phyloP scores from a whole-genome alignment of 1,140 invertebrate species.

The Papilio dardanus region DNA sequence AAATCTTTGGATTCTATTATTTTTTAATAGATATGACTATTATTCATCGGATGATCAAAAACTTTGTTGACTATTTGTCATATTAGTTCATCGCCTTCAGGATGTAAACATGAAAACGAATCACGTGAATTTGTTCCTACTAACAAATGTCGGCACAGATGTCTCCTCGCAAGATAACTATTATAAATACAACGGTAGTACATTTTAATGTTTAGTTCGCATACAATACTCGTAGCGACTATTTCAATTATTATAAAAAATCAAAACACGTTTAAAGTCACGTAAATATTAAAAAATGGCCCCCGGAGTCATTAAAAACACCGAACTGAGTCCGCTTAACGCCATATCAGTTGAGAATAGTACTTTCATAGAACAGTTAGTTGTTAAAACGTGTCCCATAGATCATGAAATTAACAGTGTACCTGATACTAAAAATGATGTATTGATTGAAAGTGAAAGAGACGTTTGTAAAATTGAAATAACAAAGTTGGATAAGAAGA shows the following conservation, averaged over 20 bases:
- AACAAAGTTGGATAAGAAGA: constrained; percentile 54
- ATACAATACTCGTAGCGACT: constrained; percentile 42
- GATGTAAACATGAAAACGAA: background rate
- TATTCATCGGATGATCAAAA: background rate
- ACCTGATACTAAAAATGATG: constrained; percentile 20
- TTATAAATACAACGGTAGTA: constrained; percentile 71
- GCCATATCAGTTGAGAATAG: constrained; percentile 50
- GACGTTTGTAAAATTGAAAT: constrained; percentile 45
- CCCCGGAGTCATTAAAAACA: constrained; percentile 66
- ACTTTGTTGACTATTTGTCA: background rate
- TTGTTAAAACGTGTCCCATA: constrained; percentile 59
- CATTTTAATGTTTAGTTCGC: constrained; percentile 62
- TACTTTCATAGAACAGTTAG: constrained; percentile 49
- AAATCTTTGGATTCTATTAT: too few species aligned
- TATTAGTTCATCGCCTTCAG: background rate
- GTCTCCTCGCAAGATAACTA: constrained; percentile 61
- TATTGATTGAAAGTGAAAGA: constrained; percentile 14
- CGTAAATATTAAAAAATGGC: constrained; percentile 56
- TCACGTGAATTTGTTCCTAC: constrained; percentile 49
- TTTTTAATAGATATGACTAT: too few species aligned
- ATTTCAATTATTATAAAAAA: constrained; percentile 4
- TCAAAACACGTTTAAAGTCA: constrained; percentile 3
- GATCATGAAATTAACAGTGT: constrained; percentile 46
- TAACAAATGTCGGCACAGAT: constrained; percentile 51
- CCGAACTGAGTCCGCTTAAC: constrained; percentile 57